Base-by-base conservation (phyloP, 2,888 invertebrate species). In the Netelia fuscicornis region DNA sequence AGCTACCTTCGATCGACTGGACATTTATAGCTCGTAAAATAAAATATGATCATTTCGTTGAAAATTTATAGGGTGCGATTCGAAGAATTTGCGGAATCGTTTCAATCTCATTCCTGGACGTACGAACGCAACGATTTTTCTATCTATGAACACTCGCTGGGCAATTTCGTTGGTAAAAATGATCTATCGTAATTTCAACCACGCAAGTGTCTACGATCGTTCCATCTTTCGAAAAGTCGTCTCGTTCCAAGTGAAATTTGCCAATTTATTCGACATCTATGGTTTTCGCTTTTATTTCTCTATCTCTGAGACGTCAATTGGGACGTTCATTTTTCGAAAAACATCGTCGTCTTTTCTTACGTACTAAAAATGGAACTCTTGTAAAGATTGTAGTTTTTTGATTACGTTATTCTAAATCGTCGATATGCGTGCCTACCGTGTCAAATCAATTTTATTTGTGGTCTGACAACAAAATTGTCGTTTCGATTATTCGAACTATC, bases 11-110 rank as follows among this genome's bases (percentile, higher is more conserved):
- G 58, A 58, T 25, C 48, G 30, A 20, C 23, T 6, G 54, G 56
- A 71, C 42, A 80, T 76, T 76, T 72, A 84, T 81, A 44, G 60
- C 13, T 25, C 71, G 23, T 62, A 52, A 60, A 76, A 81, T 76
- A 76, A 81, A 80, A 62, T 81, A 72, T 81, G 58, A 81, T 60
- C 72, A 65, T 71, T 76, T 62, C 20, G 11, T 60, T 10, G 62
- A 23, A n/a, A 76, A 80, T 84, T 80, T 76, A 72, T 72, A 37
- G 42, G 20, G 48, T 2, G 11, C 67, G 54, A 71, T 65, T 64
- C 30, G 42, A 60, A 48, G 10, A 67, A 72, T 67, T 60, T 37
- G 62, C 52, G 65, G 67, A 65, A 70, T 76, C 56, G 62, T 75
- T 80, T 65, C 74, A 25, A 58, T 68, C 52, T 52, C 70, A 9